These are phyloP conservation scores for Grantiella picta DNA, from an alignment of 2,113 vertebrate species.

Conservation along the genomic window DNA sequence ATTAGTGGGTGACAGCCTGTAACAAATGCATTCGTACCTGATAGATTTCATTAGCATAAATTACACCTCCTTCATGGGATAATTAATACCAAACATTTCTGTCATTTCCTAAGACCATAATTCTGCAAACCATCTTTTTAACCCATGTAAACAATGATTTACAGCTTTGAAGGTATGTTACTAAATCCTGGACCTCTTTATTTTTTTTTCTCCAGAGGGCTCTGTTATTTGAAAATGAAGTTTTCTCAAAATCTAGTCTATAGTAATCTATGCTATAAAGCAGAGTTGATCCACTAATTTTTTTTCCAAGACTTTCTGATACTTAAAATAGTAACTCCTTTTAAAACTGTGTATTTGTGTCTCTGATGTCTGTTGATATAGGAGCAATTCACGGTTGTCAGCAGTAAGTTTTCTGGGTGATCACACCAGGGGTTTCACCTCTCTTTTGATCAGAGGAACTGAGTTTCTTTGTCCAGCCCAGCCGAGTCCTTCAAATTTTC, in stretches of 20 bases:
- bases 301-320: not conserved
- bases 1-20: conserved; percentile 8
- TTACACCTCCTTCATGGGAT: not conserved
- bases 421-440: not conserved
- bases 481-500: not conserved
- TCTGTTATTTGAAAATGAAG: not conserved
- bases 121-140: not conserved
- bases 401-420: not conserved
- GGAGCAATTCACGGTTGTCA: not conserved
- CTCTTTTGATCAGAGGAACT: not conserved
- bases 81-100: conserved; percentile 30
- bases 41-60: conserved; percentile 34
- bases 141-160: not conserved
- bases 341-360: not conserved
- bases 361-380: not conserved
- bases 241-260: not conserved
- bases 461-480: not conserved
- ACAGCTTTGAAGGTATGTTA: not conserved
- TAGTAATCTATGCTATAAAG: not conserved
- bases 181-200: not conserved
- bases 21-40: not conserved
- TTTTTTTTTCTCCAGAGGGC: not conserved
- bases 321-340: not conserved
- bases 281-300: not conserved
- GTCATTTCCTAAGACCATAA: not conserved